These are phyloP conservation scores for Aleadryas rufinucha DNA, from an alignment of 2,113 vertebrate genomes.

Conservation along the genomic window DNA sequence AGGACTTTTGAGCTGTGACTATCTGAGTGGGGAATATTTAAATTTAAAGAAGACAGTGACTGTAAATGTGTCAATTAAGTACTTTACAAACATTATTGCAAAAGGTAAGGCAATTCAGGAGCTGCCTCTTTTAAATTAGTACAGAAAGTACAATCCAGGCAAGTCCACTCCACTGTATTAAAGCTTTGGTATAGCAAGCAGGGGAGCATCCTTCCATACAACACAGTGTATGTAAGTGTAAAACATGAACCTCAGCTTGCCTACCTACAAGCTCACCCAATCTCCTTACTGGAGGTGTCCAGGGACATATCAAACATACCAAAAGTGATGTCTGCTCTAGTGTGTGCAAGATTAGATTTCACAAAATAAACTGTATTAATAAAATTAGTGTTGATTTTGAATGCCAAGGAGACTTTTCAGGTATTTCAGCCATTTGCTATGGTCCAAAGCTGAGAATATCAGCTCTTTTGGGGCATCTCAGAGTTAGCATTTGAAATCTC, in stretches of 20 bases:
- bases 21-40: not conserved
- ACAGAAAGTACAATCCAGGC: not conserved
- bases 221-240: not conserved
- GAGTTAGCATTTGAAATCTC: not conserved
- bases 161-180: not conserved
- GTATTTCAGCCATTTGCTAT: not conserved
- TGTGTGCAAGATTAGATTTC: not conserved
- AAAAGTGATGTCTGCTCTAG: not conserved
- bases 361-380: not conserved
- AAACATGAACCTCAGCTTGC: not conserved
- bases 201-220: not conserved
- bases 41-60: not conserved
- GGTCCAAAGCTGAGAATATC: not conserved
- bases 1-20: slow-evolving; percentile 3
- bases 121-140: not conserved
- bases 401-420: not conserved
- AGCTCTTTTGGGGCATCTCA: not conserved
- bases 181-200: not conserved
- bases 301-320: not conserved
- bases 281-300: not conserved
- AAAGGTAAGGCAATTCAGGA: not conserved
- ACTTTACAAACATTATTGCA: not conserved
- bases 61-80: not conserved
- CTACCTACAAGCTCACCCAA: not conserved
- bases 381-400: not conserved